Conservation (phyloP, 2,797 vertebrate species). For the Ispidina picta region DNA sequence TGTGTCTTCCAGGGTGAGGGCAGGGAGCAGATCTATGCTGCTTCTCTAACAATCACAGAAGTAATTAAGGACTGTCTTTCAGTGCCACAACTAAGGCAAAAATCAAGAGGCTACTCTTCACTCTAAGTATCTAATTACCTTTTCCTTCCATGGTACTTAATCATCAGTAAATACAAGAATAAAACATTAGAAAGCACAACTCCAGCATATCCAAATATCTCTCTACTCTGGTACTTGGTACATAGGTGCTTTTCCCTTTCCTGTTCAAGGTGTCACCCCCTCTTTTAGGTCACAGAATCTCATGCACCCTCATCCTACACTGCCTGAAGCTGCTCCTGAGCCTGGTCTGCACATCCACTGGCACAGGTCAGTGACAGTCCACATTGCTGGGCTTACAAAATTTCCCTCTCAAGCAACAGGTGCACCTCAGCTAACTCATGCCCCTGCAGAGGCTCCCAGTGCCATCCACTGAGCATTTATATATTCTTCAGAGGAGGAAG, state of each 20-base stretch:
- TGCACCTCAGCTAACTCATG: background rate
- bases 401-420: fast-evolving
- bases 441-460: background rate
- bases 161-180: background rate
- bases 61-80: background rate
- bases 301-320: background rate
- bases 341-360: background rate
- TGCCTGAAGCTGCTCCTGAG: background rate
- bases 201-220: background rate
- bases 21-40: background rate
- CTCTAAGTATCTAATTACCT: background rate
- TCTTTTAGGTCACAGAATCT: background rate
- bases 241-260: background rate
- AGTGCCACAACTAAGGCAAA: background rate
- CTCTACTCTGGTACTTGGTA: background rate
- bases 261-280: background rate
- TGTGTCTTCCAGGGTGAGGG: background rate
- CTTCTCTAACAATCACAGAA: background rate
- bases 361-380: background rate
- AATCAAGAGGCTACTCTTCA: background rate
- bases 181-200: background rate
- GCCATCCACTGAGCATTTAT: background rate
- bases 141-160: background rate
- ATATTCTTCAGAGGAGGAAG: background rate
- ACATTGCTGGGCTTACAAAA: background rate